A percentile compares a stretch with the other conserved stretches of the same genome.
Conservation (phyloP, 1,140 invertebrate genomes). For the Nebria ingens region DNA sequence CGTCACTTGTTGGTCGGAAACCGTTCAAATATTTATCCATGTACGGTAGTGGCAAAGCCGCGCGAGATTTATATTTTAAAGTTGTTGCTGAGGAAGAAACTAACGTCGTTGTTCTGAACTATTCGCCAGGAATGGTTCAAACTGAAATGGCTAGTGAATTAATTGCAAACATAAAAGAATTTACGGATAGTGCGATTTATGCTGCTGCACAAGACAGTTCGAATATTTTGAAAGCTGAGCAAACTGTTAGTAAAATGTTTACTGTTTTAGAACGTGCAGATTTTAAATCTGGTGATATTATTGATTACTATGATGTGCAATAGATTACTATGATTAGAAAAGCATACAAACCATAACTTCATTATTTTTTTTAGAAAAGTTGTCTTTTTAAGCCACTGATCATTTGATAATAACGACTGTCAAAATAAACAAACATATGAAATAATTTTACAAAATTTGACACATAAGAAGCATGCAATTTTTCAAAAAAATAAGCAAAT, state of each 20-base stretch:
- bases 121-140: conserved; percentile 86
- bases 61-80: conserved; percentile 85
- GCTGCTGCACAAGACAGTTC: conserved; percentile 42
- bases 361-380: no score
- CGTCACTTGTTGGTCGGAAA: conserved; percentile 68
- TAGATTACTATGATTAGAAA: no score
- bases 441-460: no score
- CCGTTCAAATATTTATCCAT: conserved; percentile 65
- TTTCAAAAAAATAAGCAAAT: no score
- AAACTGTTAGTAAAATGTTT: conserved; percentile 67
- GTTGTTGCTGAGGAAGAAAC: conserved; percentile 74
- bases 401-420: no score
- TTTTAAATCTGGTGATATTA: conserved; percentile 70
- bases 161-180: conserved; percentile 45
- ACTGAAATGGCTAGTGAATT: conserved; percentile 79
- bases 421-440: no score
- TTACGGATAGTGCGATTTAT: conserved; percentile 50
- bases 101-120: conserved; percentile 70
- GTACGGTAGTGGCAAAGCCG: conserved; percentile 82
- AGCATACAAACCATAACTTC: no score
- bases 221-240: conserved; percentile 59
- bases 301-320: conserved; percentile 85
- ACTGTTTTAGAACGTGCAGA: conserved; percentile 56
- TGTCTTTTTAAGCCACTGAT: no score
- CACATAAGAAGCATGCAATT: no score